Evolutionary conservation across 2,113 vertebrate species (phyloP).

Genomic region (Chlamydotis undulata): DNA sequence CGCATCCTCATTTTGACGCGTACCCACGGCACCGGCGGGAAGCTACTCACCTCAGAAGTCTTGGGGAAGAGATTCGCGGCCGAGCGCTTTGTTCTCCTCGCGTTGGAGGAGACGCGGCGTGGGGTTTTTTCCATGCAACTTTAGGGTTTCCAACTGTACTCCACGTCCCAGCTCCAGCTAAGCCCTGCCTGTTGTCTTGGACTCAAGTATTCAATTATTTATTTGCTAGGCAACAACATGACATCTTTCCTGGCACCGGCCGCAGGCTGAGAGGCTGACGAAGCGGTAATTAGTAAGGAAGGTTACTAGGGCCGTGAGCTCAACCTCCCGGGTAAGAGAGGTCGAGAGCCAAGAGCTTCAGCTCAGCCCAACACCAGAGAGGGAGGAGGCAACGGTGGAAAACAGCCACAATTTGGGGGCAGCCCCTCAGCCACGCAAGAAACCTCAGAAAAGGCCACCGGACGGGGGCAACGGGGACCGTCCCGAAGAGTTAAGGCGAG

Average conservation of each 20-base stretch:
- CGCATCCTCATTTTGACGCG: not conserved
- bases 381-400: accelerated
- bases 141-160: not conserved
- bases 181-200: not conserved
- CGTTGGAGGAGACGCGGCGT: accelerated
- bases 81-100: too few relatives aligned
- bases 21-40: accelerated
- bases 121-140: not conserved
- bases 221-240: constrained; percentile 18
- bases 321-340: not conserved
- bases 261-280: not conserved
- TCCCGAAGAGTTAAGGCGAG: not conserved
- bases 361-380: not conserved
- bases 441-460: not conserved
- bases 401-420: accelerated
- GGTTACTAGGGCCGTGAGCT: not conserved
- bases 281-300: not conserved
- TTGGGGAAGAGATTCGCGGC: not conserved
- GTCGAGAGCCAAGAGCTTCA: not conserved
- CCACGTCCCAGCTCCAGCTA: not conserved
- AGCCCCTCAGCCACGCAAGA: accelerated
- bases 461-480: accelerated
- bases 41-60: not conserved
- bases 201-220: not conserved
- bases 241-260: not conserved